phyloP scores from a whole-genome alignment of 2,888 invertebrate genomes.

The Theodoxus fluviatilis region DNA sequence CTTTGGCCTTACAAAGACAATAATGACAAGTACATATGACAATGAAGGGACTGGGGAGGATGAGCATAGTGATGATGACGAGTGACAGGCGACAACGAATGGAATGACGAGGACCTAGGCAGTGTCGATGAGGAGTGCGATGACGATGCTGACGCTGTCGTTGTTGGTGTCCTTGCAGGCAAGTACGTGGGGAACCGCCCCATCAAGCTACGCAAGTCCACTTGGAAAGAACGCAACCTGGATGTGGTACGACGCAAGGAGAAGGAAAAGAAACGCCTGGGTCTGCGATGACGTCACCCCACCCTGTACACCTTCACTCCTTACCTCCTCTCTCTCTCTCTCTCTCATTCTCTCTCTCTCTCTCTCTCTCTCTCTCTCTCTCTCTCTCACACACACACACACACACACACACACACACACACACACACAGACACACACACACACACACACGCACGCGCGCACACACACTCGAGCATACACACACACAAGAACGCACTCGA shows the following conservation, averaged over 20 bases:
- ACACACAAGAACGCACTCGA: neutral
- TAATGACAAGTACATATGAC: too few relatives aligned
- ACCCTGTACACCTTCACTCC: too few relatives aligned
- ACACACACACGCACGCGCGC: neutral
- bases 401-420: constrained; percentile 19
- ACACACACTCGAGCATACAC: neutral
- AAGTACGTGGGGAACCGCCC: constrained; percentile 98
- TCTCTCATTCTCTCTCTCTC: neutral
- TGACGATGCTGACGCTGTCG: too few relatives aligned
- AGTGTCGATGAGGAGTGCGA: too few relatives aligned
- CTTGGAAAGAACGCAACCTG: constrained; percentile 91
- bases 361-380: neutral
- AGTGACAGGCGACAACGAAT: too few relatives aligned
- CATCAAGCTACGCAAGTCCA: constrained; percentile 95
- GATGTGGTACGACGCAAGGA: constrained; percentile 95
- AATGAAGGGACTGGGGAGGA: too few relatives aligned
- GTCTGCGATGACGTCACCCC: constrained; percentile 57
- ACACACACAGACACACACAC: neutral
- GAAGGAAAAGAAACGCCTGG: constrained; percentile 88
- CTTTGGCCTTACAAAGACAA: too few relatives aligned
- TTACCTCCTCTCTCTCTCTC: neutral
- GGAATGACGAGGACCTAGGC: too few relatives aligned
- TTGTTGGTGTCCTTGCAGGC: constrained; percentile 71
- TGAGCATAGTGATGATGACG: too few relatives aligned
- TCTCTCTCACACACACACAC: constrained; percentile 12